phyloP scores from a whole-genome alignment of 2,113 vertebrate genomes.

The Mastomys natalensis region DNA sequence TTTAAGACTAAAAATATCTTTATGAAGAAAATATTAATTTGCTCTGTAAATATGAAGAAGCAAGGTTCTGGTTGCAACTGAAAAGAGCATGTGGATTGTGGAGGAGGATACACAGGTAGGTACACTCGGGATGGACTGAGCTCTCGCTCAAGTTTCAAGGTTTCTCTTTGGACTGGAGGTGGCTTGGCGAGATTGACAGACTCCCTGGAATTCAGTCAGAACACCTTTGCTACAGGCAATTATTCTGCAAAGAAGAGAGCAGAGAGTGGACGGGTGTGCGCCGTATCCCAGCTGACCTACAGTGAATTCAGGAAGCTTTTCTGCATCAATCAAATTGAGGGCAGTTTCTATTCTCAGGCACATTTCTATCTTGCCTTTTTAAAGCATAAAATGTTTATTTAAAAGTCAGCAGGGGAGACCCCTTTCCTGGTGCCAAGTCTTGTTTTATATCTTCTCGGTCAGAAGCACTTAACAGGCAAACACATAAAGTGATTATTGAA shows the following conservation, averaged over 20 bases:
- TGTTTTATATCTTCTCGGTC: conserved; percentile 67
- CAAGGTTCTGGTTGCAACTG: neutral
- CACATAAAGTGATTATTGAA: conserved; percentile 60
- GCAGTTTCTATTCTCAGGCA: conserved; percentile 14
- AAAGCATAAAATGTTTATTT: conserved; percentile 66
- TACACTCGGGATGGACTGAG: no score
- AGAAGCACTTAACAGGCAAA: conserved; percentile 68
- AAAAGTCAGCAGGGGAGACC: conserved; percentile 64
- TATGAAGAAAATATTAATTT: conserved; percentile 13
- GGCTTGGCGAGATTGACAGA: neutral
- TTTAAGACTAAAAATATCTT: conserved; percentile 11
- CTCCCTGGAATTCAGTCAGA: neutral
- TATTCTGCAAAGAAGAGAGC: neutral
- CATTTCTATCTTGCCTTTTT: conserved; percentile 47
- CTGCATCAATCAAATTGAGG: conserved; percentile 56
- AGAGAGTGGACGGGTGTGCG: rapidly evolving
- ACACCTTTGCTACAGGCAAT: neutral
- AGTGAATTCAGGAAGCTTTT: conserved; percentile 46
- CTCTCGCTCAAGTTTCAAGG: neutral
- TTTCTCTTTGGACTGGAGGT: neutral
- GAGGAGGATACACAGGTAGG: neutral
- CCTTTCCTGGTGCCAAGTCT: conserved; percentile 59
- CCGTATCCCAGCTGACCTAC: neutral
- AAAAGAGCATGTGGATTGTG: neutral
- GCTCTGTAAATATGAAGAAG: neutral